Percentiles rank a stretch among this genome's conserved stretches.
Evolutionary conservation across 2,797 vertebrate genomes (phyloP).

Genomic region (Tapirus indicus): DNA sequence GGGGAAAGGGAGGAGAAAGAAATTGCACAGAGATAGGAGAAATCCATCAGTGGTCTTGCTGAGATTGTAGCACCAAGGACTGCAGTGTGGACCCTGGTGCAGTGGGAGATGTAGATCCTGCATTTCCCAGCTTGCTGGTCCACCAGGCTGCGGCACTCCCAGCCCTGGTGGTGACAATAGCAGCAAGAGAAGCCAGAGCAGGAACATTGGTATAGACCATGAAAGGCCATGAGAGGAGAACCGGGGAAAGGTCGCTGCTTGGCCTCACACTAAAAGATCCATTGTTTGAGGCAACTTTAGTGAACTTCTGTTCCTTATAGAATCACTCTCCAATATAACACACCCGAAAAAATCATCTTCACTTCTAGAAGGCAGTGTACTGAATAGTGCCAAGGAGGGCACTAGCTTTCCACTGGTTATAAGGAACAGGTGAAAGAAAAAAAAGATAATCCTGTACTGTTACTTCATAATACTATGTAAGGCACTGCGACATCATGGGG

Average conservation of each 20-base stretch:
- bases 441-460: neutral
- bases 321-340: neutral
- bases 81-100: neutral
- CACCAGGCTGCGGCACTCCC: too few species aligned
- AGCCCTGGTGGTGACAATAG: neutral
- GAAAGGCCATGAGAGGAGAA: neutral
- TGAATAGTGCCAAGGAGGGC: neutral
- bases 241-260: neutral
- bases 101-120: neutral
- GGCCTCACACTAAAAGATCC: neutral
- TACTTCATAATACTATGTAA: too few species aligned
- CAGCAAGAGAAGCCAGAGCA: neutral
- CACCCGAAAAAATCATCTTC: neutral
- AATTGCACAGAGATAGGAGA: neutral
- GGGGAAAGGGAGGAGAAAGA: neutral
- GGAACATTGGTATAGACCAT: neutral
- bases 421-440: neutral
- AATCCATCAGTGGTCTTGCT: neutral
- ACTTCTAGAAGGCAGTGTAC: neutral
- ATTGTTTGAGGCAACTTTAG: neutral
- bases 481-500: fast-evolving
- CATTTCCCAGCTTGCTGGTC: neutral
- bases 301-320: neutral
- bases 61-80: neutral
- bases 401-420: neutral